Evolutionary conservation across 30 jellyfish, hydroid and myxozoan genomes (phyloP).

Genomic region (Aurelia sp.): DNA sequence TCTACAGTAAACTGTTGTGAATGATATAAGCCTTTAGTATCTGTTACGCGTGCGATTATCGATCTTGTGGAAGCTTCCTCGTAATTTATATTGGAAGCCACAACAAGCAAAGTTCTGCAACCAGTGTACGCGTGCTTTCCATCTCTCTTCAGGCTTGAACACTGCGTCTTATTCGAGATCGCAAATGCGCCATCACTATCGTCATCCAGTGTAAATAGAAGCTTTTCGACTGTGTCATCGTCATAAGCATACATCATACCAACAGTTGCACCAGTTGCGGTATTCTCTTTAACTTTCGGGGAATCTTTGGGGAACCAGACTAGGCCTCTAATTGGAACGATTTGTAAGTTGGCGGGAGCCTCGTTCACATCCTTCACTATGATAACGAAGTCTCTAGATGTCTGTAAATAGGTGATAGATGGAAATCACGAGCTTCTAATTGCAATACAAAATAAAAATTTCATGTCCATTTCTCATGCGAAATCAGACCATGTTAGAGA

Average conservation of each 20-base stretch:
- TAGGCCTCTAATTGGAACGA: slow-evolving; percentile 55
- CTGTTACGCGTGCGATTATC: slow-evolving; percentile 70
- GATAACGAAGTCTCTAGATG: slow-evolving; percentile 54
- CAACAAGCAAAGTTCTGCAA: slow-evolving; percentile 37
- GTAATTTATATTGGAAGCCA: slow-evolving; percentile 58
- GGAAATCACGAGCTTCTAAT: background rate
- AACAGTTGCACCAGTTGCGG: slow-evolving; percentile 53
- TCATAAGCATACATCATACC: slow-evolving; percentile 82
- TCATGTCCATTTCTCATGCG: too few relatives aligned
- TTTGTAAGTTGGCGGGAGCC: slow-evolving; percentile 71
- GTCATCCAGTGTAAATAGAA: slow-evolving; percentile 61
- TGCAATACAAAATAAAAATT: too few relatives aligned
- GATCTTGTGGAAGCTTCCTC: slow-evolving; percentile 34
- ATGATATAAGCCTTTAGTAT: slow-evolving; percentile 70
- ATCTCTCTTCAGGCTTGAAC: slow-evolving; percentile 17
- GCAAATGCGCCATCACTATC: slow-evolving; percentile 40
- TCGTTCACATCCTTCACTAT: slow-evolving; percentile 78
- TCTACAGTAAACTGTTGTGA: slow-evolving; percentile 42
- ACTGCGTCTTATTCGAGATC: slow-evolving; percentile 12
- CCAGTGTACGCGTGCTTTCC: slow-evolving; percentile 30
- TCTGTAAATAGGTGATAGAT: slow-evolving; percentile 23
- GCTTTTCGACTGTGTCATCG: slow-evolving; percentile 65
- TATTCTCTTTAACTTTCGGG: slow-evolving; percentile 72
- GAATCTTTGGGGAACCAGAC: slow-evolving; percentile 42
- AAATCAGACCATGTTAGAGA: too few relatives aligned